Evolutionary conservation across 2,113 vertebrate species (phyloP), one percentile per base, ranked within the genome.

Genomic region (Apeltes quadracus): DNA sequence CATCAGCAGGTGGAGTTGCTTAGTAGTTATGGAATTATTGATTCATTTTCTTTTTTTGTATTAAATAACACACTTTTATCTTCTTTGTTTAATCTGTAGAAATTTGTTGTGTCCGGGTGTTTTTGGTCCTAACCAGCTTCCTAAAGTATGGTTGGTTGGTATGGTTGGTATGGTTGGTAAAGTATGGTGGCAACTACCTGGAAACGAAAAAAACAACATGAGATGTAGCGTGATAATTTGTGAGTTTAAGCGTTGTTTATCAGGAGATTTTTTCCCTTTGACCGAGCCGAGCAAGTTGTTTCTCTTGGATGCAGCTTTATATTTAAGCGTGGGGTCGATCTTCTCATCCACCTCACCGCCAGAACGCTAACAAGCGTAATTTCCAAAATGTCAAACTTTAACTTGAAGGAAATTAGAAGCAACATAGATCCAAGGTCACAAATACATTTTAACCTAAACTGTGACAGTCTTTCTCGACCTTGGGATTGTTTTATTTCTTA

Each of bases 151-250:
- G 44, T 68, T 61, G 63, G 27, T 27, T 69, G n/a, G n/a, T n/a
- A n/a, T n/a, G n/a, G n/a, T n/a, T n/a, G n/a, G 55, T 15, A 5
- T 56, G 72, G 44, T 68, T 61, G 63, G 27, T 27, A n/a, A n/a
- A n/a, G n/a, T n/a, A n/a, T n/a, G n/a, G n/a, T 69, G 57, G 64
- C 27, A 67, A 53, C 64, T 53, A 16, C 16, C 64, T 16, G 36
- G 36, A 36, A 23, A 34, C 18, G 38, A 22, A 22, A 27, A 55
- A 27, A 18, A 11, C n/a, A n/a, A n/a, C n/a, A 61, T 8, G 7
- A 39, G 12, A 41, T 61, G 5, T 41, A 10, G 13, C 38, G 23
- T 44, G 39, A 44, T 43, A 15, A 62, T 62, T 27, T 44, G 23
- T 27, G 22, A 62, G 39, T 44, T 27, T 27, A 29, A 29, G 29